Evolutionary conservation across 1,140 invertebrate species (phyloP).

Genomic region (Bicyclus anynana): DNA sequence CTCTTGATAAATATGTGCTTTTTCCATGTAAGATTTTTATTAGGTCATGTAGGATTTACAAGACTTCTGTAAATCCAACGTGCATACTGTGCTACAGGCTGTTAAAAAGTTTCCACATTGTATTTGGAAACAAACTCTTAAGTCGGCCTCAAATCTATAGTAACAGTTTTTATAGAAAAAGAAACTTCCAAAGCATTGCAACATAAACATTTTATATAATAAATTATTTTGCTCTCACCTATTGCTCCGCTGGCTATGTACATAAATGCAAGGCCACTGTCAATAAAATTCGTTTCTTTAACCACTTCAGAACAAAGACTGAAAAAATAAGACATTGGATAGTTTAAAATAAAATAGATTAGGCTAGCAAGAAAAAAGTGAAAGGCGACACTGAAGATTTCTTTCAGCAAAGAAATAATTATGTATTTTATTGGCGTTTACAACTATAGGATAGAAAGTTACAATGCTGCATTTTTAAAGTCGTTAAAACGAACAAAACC

Average conservation of each 20-base stretch:
- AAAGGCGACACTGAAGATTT: slow-evolving; percentile 21
- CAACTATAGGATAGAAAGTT: not conserved
- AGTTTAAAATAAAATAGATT: slow-evolving; percentile 18
- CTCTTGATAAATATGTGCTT: no score
- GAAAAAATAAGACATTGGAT: slow-evolving; percentile 46
- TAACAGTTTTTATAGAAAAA: not conserved
- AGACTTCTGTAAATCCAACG: no score
- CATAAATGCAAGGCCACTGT: slow-evolving; percentile 65
- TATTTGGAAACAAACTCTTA: no score
- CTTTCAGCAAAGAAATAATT: not conserved
- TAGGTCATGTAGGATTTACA: no score
- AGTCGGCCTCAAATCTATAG: no score
- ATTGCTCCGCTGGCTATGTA: slow-evolving; percentile 63
- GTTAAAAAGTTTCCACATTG: no score
- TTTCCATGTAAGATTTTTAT: no score
- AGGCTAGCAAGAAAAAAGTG: slow-evolving; percentile 28
- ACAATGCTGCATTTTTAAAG: not conserved
- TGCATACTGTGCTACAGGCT: no score
- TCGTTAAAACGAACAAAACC: not conserved
- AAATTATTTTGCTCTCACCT: slow-evolving; percentile 48
- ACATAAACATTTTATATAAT: slow-evolving; percentile 35
- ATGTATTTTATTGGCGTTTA: not conserved
- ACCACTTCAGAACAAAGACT: slow-evolving; percentile 61
- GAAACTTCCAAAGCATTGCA: slow-evolving; percentile 11
- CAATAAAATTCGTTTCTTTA: slow-evolving; percentile 59